Base-by-base conservation (phyloP, 1,140 invertebrate genomes). In the Psilanteris sp. region DNA sequence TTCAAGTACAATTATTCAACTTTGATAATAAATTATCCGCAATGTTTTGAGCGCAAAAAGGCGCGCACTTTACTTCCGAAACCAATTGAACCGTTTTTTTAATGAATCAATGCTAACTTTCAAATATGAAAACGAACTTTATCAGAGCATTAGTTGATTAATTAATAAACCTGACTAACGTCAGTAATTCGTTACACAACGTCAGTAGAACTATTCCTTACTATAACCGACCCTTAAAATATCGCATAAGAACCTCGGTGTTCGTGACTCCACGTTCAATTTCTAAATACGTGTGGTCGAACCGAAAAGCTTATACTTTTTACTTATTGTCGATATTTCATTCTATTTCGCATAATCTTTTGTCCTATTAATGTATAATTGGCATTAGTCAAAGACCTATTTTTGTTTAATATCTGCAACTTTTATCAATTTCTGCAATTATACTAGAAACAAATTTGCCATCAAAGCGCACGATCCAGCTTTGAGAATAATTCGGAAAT, bases 111-210 rank as follows among this genome's bases (percentile, higher is more conserved):
- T 62, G 39, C 29, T 31, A 71, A 71, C 46, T 71, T 62, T 10
- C 48, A 10, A 62, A 62, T 71, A 16, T 44, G 57, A 62, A 67
- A 55, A 67, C 39, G 22, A 70, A 70, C 48, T 54, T 61, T 61
- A 54, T 70, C 52, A 29, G 54, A 34, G 41, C 59, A 73, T 73
- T 73, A 64, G 43, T 43, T 36, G 57, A 64, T 73, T 64, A 64
- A 73, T 73, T 73, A 73, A 73, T 73, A 73, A 73, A 59, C 59
- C 57, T 73, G 68, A 43, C 68, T 52, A 73, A 61, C 68, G 50
- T 50, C 48, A 71, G 48, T 64, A 64, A 73, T 73, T 73, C 68
- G 64, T 73, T 64, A 73, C 50, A 34, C 29, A 31, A 64, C 50
- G 68, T 64, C 68, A 72, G 57, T 57, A 9, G 39, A 64, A 72